These are phyloP conservation scores for Tamias sibiricus DNA, from an alignment of 2,113 vertebrate species.

Conservation along the genomic window DNA sequence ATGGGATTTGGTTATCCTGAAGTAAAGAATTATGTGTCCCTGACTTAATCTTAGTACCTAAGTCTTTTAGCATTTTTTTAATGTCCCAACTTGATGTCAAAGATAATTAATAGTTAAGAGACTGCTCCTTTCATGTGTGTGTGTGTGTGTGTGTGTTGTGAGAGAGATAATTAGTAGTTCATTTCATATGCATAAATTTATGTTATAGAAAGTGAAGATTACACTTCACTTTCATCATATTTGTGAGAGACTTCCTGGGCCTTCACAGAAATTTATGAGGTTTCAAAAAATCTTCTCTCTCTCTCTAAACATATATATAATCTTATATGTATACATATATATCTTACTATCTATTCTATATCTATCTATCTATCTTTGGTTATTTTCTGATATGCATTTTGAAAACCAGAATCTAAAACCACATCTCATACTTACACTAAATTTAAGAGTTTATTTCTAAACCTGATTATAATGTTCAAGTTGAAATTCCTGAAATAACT, in stretches of 20 bases:
- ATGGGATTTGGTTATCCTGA: constrained; percentile 26
- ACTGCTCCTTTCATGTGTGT: neutral
- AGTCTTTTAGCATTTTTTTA: constrained; percentile 33
- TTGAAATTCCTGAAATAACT: constrained; percentile 46
- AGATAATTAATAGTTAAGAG: constrained; percentile 12
- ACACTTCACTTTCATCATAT: neutral
- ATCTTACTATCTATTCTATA: too few species aligned
- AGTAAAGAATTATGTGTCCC: neutral
- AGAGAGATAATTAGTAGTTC: neutral
- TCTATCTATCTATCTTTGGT: too few species aligned
- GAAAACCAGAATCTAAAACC: constrained; percentile 25
- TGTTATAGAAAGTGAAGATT: constrained; percentile 25
- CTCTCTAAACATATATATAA: too few species aligned
- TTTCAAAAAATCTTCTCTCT: constrained; percentile 28
- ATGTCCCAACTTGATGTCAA: constrained; percentile 14
- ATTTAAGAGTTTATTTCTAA: constrained; percentile 50
- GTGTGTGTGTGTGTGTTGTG: constrained; percentile 58
- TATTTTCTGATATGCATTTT: constrained; percentile 24
- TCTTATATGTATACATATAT: neutral
- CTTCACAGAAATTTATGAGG: constrained; percentile 31
- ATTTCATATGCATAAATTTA: neutral
- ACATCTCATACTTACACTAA: constrained; percentile 6
- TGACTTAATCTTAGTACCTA: neutral
- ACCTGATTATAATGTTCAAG: constrained; percentile 21
- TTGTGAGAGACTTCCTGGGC: neutral